These are phyloP conservation scores for Trichopria drosophilae DNA, from an alignment of 2,888 invertebrate species.

Conservation along the genomic window DNA sequence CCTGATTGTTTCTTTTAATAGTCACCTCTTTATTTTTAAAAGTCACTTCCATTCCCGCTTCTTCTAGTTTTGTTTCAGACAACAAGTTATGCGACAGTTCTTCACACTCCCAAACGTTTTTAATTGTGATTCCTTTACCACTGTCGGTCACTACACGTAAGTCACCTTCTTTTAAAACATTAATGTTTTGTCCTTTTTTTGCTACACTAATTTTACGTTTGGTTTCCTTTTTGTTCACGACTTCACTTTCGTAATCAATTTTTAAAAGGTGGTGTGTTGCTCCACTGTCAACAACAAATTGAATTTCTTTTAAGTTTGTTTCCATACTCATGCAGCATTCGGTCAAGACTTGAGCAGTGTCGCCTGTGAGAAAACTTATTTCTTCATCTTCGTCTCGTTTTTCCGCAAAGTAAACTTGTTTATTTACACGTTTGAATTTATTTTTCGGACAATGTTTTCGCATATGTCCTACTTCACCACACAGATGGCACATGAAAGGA, in stretches of 20 bases:
- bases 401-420: background rate
- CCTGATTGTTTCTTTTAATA: background rate
- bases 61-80: background rate
- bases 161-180: constrained; percentile 30
- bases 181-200: background rate
- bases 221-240: background rate
- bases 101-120: too few relatives aligned
- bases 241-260: background rate
- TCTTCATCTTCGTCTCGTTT: background rate
- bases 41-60: too few relatives aligned
- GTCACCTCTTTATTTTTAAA: constrained; percentile 2
- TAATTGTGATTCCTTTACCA: too few relatives aligned
- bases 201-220: background rate
- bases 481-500: constrained; percentile 4
- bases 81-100: constrained; percentile 1
- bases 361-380: too few relatives aligned
- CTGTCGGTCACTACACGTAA: too few relatives aligned
- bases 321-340: background rate
- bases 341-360: too few relatives aligned
- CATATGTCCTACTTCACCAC: constrained; percentile 4
- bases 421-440: background rate
- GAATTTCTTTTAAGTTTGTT: background rate
- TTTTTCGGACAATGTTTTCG: background rate
- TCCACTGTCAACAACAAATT: constrained; percentile 5
- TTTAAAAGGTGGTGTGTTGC: too few relatives aligned